A percentile compares a stretch with the other conserved stretches of the same genome.
phyloP scores from a whole-genome alignment of 37 sponge, comb jelly and placozoan genomes.

The Ephydatia muelleri region DNA sequence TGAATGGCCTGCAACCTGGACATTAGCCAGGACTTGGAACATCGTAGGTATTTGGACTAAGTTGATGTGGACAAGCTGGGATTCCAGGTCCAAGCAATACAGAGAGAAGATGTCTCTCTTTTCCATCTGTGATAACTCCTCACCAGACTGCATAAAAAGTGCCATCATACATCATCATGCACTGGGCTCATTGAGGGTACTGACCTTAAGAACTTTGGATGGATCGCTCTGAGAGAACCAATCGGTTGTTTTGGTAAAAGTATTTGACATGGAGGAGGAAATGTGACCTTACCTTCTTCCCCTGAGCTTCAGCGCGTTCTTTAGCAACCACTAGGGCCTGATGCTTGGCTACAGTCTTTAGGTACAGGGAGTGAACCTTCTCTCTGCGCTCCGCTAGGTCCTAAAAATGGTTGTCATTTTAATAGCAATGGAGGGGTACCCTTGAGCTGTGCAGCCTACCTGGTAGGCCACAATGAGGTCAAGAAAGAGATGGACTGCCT shows the following conservation, averaged over 20 bases:
- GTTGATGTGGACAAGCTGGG: slow-evolving; percentile 81
- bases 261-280: neutral
- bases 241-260: neutral
- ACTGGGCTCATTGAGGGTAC: neutral
- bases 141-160: neutral
- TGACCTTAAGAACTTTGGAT: neutral
- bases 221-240: neutral
- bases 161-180: neutral
- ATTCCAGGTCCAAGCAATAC: slow-evolving; percentile 78
- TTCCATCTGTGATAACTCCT: slow-evolving; percentile 61
- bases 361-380: slow-evolving; percentile 74
- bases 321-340: slow-evolving; percentile 57
- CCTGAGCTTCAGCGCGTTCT: slow-evolving; percentile 42
- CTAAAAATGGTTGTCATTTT: neutral
- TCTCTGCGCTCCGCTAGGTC: slow-evolving; percentile 87
- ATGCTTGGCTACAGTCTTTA: slow-evolving; percentile 72
- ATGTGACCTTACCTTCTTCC: slow-evolving; percentile 30
- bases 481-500: slow-evolving; percentile 57
- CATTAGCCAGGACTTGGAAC: slow-evolving; percentile 39
- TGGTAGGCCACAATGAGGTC: slow-evolving; percentile 62
- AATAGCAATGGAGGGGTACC: neutral
- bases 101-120: slow-evolving; percentile 79
- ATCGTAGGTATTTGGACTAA: slow-evolving; percentile 55
- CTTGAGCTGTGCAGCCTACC: slow-evolving; percentile 25
- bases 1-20: slow-evolving; percentile 60